phyloP scores from a whole-genome alignment of 2,113 vertebrate species.

The Myxocyprinus asiaticus region DNA sequence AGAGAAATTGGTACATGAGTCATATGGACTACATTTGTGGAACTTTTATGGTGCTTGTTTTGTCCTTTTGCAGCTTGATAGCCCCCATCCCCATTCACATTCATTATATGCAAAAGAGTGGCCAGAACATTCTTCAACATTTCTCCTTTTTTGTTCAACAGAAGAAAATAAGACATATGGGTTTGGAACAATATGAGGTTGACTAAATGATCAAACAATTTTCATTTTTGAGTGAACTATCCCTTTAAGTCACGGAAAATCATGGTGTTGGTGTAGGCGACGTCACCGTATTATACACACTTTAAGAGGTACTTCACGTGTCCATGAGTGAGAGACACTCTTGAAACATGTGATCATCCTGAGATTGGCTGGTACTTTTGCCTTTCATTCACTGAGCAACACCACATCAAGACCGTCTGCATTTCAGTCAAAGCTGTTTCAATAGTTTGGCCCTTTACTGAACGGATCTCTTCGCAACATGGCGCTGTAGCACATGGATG shows the following conservation, averaged over 20 bases:
- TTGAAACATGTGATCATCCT: slow-evolving; percentile 84
- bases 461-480: slow-evolving; percentile 88
- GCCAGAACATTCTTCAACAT: too few relatives aligned
- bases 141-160: too few relatives aligned
- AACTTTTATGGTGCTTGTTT: too few relatives aligned
- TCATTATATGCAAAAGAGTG: too few relatives aligned
- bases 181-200: too few relatives aligned
- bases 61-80: too few relatives aligned
- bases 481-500: slow-evolving; percentile 86
- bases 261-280: slow-evolving; percentile 11
- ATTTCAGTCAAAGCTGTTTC: slow-evolving; percentile 51
- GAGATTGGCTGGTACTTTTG: slow-evolving; percentile 78
- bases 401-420: slow-evolving; percentile 62
- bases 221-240: too few relatives aligned
- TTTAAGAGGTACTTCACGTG: slow-evolving; percentile 80
- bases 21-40: too few relatives aligned
- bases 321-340: slow-evolving; percentile 70
- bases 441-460: slow-evolving; percentile 96
- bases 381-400: slow-evolving; percentile 65
- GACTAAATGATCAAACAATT: too few relatives aligned
- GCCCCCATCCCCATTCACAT: too few relatives aligned
- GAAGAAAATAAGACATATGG: too few relatives aligned
- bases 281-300: slow-evolving; percentile 44
- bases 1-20: too few relatives aligned
- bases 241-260: background rate